These are phyloP conservation scores for Acropora tenuis DNA, from an alignment of 64 coral and sea anemone species.

Conservation along the genomic window DNA sequence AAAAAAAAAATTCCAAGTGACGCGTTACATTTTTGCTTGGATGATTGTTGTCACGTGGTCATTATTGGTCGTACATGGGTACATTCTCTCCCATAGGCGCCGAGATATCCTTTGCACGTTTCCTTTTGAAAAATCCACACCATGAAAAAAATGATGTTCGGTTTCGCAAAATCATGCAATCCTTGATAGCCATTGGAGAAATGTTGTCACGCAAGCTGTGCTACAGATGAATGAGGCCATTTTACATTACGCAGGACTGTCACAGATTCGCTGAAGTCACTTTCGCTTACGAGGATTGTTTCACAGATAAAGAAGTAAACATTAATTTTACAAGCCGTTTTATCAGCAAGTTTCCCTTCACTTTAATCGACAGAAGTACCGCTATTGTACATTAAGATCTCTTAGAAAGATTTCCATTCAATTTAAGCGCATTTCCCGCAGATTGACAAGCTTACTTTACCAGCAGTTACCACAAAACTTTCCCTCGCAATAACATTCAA, in stretches of 20 bases:
- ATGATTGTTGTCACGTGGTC: neutral
- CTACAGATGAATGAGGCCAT: neutral
- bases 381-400: neutral
- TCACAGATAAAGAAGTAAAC: neutral
- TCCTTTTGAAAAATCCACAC: constrained; percentile 78
- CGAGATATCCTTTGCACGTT: constrained; percentile 71
- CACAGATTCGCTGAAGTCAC: neutral
- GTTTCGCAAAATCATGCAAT: neutral
- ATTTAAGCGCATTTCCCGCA: too few species aligned
- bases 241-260: neutral
- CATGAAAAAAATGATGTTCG: constrained; percentile 13
- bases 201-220: neutral
- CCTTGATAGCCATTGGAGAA: neutral
- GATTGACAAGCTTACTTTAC: too few species aligned
- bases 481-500: neutral
- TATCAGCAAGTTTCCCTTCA: neutral
- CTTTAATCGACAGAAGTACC: neutral
- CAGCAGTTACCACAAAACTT: too few species aligned
- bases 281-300: neutral
- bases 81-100: constrained; percentile 32
- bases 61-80: constrained; percentile 4
- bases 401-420: neutral
- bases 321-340: neutral
- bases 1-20: neutral
- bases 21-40: constrained; percentile 10